Evolutionary conservation across 64 coral and sea anemone genomes (phyloP).

Genomic region (Acropora yongei): DNA sequence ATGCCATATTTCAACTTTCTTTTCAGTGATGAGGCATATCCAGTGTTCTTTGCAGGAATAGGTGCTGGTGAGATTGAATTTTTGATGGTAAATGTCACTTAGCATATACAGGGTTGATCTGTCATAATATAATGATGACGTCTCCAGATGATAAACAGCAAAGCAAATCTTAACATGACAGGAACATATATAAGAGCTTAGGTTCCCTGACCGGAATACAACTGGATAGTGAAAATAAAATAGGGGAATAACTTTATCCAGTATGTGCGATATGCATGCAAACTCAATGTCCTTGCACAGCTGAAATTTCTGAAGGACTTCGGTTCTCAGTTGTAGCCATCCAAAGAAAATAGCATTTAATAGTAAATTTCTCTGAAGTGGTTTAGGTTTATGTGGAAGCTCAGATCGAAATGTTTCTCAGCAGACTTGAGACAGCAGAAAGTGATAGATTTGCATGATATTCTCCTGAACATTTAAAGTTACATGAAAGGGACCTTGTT

Average conservation of each 20-base stretch:
- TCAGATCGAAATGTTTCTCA: too few relatives aligned
- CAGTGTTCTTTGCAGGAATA: conserved; percentile 51
- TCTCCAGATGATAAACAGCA: conserved; percentile 67
- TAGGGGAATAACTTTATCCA: conserved; percentile 69
- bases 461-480: too few relatives aligned
- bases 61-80: conserved; percentile 30
- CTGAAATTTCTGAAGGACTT: conserved; percentile 67
- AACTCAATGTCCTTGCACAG: conserved; percentile 71
- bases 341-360: conserved; percentile 57
- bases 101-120: conserved; percentile 66
- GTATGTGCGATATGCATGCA: conserved; percentile 8
- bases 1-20: conserved; percentile 52
- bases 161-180: conserved; percentile 69
- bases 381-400: too few relatives aligned
- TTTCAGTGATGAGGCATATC: conserved; percentile 57
- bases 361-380: background rate
- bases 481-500: too few relatives aligned
- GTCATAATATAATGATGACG: conserved; percentile 73
- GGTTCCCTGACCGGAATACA: conserved; percentile 59
- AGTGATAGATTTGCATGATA: too few relatives aligned
- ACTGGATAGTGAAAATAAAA: conserved; percentile 62
- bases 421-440: too few relatives aligned
- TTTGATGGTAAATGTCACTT: conserved; percentile 66
- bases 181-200: conserved; percentile 16
- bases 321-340: conserved; percentile 60